Base-by-base conservation (phyloP, 2,113 vertebrate genomes). In the Kryptolebias marmoratus region DNA sequence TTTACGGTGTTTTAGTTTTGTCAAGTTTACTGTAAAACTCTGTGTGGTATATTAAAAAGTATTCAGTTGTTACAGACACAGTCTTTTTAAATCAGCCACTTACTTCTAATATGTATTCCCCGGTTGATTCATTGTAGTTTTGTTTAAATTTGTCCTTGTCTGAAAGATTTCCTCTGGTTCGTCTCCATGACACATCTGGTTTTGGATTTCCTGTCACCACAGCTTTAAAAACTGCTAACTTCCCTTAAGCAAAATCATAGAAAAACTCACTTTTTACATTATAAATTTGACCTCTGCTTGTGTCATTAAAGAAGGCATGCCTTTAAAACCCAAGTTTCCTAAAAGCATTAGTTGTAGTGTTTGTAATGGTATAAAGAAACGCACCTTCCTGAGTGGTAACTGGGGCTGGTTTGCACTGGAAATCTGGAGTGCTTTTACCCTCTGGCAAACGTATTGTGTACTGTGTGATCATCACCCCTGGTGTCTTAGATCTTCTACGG, bases 101-200 rank as follows among this genome's bases (percentile, higher is more conserved):
- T 71, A 96, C 96, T 94, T 96, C 91, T 42, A 98, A 85, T 61
- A 90, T 45, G 0, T 93, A 83, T 72, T 96, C 96, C 27, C 86
- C 90, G 15, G 93, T 87, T 14, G 68, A 73, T 0, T 84, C 79
- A 18, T 88, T 61, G 3, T 92, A 94, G 68, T 71, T 95, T n/a
- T 42, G 89, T 64, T 89, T 74, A 44, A 94, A 96, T 88, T 93
- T 96, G 45, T 81, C 76, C 53, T 87, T 90, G 62, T 94, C 89
- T 42, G 87, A 75, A 62, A 95, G 75, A 31, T 32, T 55, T 30
- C 91, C 93, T 62, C 45, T 90, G 1, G 45, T 36, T 68, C 93
- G 89, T 0, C 81, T 91, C 96, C 96, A 97, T 27, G 80, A 85
- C 45, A 97, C 94, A 0, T 94, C 75, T 5, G 96, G 95, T 53